Evolutionary conservation across 2,888 invertebrate genomes (phyloP), one percentile per base, ranked within the genome.

Genomic region (Tipula confusa): DNA sequence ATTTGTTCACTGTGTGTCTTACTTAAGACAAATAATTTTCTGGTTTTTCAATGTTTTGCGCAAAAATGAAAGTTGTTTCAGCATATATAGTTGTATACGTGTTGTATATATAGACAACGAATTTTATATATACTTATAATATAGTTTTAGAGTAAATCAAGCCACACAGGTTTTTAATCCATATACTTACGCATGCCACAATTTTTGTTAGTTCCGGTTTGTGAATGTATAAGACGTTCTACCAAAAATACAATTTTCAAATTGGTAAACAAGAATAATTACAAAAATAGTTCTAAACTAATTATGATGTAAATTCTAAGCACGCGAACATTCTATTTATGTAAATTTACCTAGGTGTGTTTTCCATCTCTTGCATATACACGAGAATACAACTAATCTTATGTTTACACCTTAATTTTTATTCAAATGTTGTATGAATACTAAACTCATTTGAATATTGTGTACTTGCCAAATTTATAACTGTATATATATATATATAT

Each of bases 1-100:
- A 64, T 64, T 24, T 64, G 64, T 64, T 64, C 64, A 64, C n/a
- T n/a, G n/a, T n/a, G 64, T 64, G 64, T 64, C 64, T 64, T 64
- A 64, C 64, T 64, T 64, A 64, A 64, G 64, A 64, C 18, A 64
- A 6, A 64, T 24, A 64, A 64, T 64, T 64, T 64, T 64, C 64
- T 64, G 64, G 64, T 64, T 64, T 64, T 64, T 64, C 64, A 64
- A 64, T 64, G 64, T 64, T 64, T 64, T 64, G 64, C 24, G 24
- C 24, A 64, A 64, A 64, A 64, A 64, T 64, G 64, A 64, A 64
- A 64, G 64, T 64, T 64, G 64, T 64, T 64, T 64, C 64, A 64
- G 64, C 64, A 24, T 64, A 43, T 43, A 43, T n/a, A 43, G 64
- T 18, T 11, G 64, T 64, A 24, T 64, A 24, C 24, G 24, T 64